Evolutionary conservation across 2,888 invertebrate genomes (phyloP).

Genomic region (Amiota communis): DNA sequence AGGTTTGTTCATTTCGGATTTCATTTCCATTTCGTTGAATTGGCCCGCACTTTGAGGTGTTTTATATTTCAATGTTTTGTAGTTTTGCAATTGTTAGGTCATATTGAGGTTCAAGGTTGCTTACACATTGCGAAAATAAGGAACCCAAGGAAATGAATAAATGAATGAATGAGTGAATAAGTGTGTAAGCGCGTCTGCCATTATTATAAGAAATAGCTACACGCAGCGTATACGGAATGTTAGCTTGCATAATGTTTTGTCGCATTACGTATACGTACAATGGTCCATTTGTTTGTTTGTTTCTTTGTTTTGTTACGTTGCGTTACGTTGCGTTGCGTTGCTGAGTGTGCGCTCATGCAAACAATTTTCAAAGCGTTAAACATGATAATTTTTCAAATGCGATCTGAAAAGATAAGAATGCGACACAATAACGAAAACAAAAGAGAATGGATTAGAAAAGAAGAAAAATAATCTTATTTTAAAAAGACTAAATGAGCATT

Average conservation of each 20-base stretch:
- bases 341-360: constrained; percentile 2
- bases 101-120: constrained; percentile 18
- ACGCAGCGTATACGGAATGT: not conserved
- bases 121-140: constrained; percentile 13
- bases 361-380: not conserved
- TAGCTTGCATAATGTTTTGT: not conserved
- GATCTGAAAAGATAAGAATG: not conserved
- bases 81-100: not conserved
- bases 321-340: not conserved
- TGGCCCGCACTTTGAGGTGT: not conserved
- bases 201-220: not conserved
- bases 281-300: not conserved
- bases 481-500: too few relatives aligned
- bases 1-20: not conserved
- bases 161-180: not conserved
- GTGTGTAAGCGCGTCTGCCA: not conserved
- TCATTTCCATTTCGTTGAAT: not conserved
- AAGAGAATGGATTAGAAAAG: not conserved
- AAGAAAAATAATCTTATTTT: not conserved
- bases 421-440: not conserved
- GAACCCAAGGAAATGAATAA: not conserved
- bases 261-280: constrained; percentile 10
- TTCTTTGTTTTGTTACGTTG: not conserved
- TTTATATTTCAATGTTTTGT: not conserved
- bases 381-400: not conserved